These are phyloP conservation scores for Brienomyrus longianalis DNA, from an alignment of 2,113 vertebrate genomes.

Conservation along the genomic window DNA sequence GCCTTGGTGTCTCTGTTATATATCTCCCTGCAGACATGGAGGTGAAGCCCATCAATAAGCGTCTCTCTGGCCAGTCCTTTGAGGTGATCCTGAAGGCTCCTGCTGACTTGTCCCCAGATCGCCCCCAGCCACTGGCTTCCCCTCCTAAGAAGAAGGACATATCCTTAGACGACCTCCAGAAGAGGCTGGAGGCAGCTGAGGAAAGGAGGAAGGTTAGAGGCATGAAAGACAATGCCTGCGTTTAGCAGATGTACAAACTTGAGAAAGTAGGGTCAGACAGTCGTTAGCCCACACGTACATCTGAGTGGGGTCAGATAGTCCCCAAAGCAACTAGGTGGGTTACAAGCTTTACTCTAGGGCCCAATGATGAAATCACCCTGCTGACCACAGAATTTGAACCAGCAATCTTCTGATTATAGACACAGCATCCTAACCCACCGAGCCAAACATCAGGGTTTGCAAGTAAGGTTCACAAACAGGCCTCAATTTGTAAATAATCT, in stretches of 20 bases:
- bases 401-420: not conserved
- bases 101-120: constrained; percentile 70
- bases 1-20: not conserved
- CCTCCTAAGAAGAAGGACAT: constrained; percentile 80
- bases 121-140: constrained; percentile 67
- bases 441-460: not conserved
- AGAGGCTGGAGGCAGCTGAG: constrained; percentile 78
- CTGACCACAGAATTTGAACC: not conserved
- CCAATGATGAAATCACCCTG: not conserved
- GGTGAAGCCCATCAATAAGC: constrained; percentile 82
- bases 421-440: not conserved
- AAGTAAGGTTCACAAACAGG: not conserved
- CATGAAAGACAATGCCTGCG: not conserved
- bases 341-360: not conserved
- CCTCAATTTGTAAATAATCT: not conserved
- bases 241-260: not conserved
- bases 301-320: not conserved
- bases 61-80: constrained; percentile 80
- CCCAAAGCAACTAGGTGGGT: not conserved
- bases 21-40: constrained; percentile 70
- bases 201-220: constrained; percentile 75
- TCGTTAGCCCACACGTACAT: not conserved
- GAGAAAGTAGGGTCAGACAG: not conserved
- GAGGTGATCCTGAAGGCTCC: constrained; percentile 83
- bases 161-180: constrained; percentile 78